Evolutionary conservation across 1,140 invertebrate species (phyloP).

Genomic region (Littorina saxatilis): DNA sequence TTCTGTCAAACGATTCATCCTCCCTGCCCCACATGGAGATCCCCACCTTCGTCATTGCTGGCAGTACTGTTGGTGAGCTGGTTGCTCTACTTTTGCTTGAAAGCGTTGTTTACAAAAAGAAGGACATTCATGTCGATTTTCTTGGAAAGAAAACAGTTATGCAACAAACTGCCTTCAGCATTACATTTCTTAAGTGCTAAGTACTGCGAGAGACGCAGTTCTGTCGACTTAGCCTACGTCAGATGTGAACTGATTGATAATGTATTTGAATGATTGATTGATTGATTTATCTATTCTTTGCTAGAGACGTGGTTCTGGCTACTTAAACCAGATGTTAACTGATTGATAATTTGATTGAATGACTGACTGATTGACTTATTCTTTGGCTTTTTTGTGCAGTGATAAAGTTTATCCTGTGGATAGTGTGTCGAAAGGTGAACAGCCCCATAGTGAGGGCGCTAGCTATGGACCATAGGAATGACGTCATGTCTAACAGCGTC

Average conservation of each 20-base stretch:
- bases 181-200: neutral
- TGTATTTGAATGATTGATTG: too few species aligned
- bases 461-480: conserved; percentile 76
- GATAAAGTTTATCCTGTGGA: conserved; percentile 72
- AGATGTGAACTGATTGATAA: too few species aligned
- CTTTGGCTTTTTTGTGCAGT: conserved; percentile 38
- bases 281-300: too few species aligned
- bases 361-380: too few species aligned
- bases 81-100: neutral
- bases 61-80: conserved; percentile 69
- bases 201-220: neutral
- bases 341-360: too few species aligned
- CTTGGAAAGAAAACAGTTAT: neutral
- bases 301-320: too few species aligned
- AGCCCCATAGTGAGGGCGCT: conserved; percentile 71
- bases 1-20: conserved; percentile 25
- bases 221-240: neutral
- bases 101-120: neutral
- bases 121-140: neutral
- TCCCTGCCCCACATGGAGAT: conserved; percentile 59
- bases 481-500: conserved; percentile 75
- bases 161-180: neutral
- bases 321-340: too few species aligned
- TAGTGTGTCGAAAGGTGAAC: conserved; percentile 69
- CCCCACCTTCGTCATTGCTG: conserved; percentile 73